Conservation (phyloP, 2,113 vertebrate species). For the Coptodon rendalli region DNA sequence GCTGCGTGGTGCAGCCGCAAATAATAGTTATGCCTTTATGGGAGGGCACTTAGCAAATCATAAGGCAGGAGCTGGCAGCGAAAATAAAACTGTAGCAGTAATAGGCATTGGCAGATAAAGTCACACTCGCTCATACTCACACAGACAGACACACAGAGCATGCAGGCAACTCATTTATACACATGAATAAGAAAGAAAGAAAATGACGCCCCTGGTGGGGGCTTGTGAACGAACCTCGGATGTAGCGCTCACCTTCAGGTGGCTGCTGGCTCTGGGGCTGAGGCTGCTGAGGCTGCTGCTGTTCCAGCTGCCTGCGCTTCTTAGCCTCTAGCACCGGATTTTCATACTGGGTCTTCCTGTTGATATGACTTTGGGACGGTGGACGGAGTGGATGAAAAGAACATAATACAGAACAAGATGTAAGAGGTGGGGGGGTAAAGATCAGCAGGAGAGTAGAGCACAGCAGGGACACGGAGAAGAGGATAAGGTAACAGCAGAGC, state of each 20-base stretch:
- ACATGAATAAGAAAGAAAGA: slow-evolving; percentile 52
- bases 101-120: background rate
- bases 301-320: slow-evolving; percentile 90
- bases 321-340: slow-evolving; percentile 96
- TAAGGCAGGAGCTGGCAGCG: slow-evolving; percentile 50
- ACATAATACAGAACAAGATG: background rate
- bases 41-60: slow-evolving; percentile 57
- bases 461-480: background rate
- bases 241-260: slow-evolving; percentile 86
- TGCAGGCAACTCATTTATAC: background rate
- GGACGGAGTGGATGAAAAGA: background rate
- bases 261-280: slow-evolving; percentile 79
- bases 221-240: slow-evolving; percentile 66
- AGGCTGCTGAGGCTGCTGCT: slow-evolving; percentile 75
- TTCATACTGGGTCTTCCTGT: slow-evolving; percentile 98
- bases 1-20: slow-evolving; percentile 41
- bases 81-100: slow-evolving; percentile 6
- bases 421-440: background rate
- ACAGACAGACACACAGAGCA: background rate
- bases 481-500: slow-evolving; percentile 15
- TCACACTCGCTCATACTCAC: background rate
- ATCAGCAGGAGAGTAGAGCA: background rate
- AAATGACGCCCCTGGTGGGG: slow-evolving; percentile 58
- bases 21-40: slow-evolving; percentile 68
- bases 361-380: slow-evolving; percentile 84